phyloP scores from a whole-genome alignment of 2,888 invertebrate species.

The Saturnia japonica region DNA sequence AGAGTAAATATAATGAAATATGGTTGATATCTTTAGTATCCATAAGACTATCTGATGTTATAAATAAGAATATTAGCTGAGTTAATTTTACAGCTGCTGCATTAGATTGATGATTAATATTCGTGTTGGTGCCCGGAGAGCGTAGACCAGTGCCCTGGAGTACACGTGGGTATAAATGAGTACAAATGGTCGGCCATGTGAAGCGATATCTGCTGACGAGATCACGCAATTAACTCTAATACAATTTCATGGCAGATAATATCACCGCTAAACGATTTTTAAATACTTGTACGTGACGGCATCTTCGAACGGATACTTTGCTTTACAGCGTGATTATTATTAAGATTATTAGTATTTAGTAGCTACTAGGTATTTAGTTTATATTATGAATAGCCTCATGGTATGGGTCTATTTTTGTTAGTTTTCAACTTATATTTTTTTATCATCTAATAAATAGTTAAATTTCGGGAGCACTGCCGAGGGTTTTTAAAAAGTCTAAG shows the following conservation, averaged over 20 bases:
- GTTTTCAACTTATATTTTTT: no score
- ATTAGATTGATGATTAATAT: background rate
- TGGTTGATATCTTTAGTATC: no score
- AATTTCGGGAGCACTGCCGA: no score
- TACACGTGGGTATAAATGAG: conserved; percentile 37
- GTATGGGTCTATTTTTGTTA: no score
- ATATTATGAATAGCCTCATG: no score
- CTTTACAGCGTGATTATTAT: background rate
- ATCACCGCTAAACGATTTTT: conserved; percentile 15
- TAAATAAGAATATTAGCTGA: background rate
- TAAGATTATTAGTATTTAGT: background rate
- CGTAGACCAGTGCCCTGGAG: no score
- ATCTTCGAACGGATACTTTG: background rate
- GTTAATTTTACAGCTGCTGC: background rate
- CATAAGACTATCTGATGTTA: no score
- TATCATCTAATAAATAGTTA: no score
- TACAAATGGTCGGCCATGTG: conserved; percentile 44
- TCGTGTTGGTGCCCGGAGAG: background rate
- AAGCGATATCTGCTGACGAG: conserved; percentile 40
- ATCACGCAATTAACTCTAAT: conserved; percentile 58
- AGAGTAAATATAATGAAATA: no score
- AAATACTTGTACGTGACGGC: conserved; percentile 10
- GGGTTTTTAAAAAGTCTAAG: no score
- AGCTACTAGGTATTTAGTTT: no score
- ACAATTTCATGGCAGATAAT: conserved; percentile 37